These are phyloP conservation scores for Cerastoderma edule DNA, from an alignment of 2,888 invertebrate genomes.

Conservation along the genomic window DNA sequence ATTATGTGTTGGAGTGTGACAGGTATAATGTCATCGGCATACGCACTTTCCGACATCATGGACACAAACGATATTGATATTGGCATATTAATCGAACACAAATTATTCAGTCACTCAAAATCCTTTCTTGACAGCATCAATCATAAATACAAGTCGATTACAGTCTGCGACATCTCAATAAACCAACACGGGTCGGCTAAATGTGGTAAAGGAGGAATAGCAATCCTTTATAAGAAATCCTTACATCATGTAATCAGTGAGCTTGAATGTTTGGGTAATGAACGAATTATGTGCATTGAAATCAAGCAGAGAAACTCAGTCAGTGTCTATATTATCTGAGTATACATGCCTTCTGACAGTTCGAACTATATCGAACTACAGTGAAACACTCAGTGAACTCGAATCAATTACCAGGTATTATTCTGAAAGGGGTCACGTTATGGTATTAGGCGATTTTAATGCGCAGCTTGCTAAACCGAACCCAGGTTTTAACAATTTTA, in stretches of 20 bases:
- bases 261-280: neutral
- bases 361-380: neutral
- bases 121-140: neutral
- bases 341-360: constrained; percentile 14
- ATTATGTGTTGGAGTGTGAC: constrained; percentile 11
- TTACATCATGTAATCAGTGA: no score
- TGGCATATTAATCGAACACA: constrained; percentile 11
- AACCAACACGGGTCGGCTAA: neutral
- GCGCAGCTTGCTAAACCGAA: neutral
- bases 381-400: neutral
- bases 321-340: constrained; percentile 12
- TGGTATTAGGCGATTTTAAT: neutral
- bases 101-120: neutral
- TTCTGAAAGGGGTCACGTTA: neutral
- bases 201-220: constrained; percentile 20
- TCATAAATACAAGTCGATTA: neutral
- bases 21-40: constrained; percentile 17
- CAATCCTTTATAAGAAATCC: neutral
- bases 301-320: neutral
- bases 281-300: constrained; percentile 16
- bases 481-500: no score
- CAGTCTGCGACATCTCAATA: neutral
- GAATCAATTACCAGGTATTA: neutral
- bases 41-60: neutral
- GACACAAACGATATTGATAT: constrained; percentile 12